These are phyloP conservation scores for Drosophila acutilabella DNA, from an alignment of 2,888 invertebrate species.

Conservation along the genomic window DNA sequence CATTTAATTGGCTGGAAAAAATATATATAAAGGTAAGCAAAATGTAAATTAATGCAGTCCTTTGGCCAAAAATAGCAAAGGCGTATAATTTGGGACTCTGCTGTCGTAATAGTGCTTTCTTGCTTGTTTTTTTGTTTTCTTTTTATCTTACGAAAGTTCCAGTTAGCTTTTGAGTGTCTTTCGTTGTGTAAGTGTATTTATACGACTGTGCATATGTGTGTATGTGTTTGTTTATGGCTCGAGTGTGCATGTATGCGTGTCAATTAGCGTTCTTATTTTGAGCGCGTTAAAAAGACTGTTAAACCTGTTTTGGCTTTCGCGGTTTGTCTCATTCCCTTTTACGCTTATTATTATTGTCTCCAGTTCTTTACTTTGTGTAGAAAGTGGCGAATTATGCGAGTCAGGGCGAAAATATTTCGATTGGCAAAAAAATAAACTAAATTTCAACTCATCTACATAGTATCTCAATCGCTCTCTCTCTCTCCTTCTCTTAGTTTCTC, in stretches of 20 bases:
- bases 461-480: constrained; percentile 4
- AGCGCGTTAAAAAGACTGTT: constrained; percentile 52
- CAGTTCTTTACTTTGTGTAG: constrained; percentile 31
- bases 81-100: constrained; percentile 37
- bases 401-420: constrained; percentile 1
- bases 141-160: constrained; percentile 65
- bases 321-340: constrained; percentile 42
- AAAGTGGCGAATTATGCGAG: constrained; percentile 31
- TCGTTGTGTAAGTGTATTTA: neutral
- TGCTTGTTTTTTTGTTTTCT: constrained; percentile 18
- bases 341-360: constrained; percentile 30
- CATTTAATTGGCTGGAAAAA: constrained; percentile 26
- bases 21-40: constrained; percentile 44
- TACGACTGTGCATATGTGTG: constrained; percentile 29
- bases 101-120: constrained; percentile 38
- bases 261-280: constrained; percentile 71
- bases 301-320: constrained; percentile 64
- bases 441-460: neutral
- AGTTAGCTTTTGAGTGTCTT: constrained; percentile 53
- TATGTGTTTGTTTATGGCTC: constrained; percentile 54
- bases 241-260: constrained; percentile 60
- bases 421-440: constrained; percentile 24
- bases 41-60: constrained; percentile 35
- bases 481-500: neutral
- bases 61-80: constrained; percentile 43